Conservation (phyloP, 2,888 invertebrate genomes). For the Drosophila atripex region DNA sequence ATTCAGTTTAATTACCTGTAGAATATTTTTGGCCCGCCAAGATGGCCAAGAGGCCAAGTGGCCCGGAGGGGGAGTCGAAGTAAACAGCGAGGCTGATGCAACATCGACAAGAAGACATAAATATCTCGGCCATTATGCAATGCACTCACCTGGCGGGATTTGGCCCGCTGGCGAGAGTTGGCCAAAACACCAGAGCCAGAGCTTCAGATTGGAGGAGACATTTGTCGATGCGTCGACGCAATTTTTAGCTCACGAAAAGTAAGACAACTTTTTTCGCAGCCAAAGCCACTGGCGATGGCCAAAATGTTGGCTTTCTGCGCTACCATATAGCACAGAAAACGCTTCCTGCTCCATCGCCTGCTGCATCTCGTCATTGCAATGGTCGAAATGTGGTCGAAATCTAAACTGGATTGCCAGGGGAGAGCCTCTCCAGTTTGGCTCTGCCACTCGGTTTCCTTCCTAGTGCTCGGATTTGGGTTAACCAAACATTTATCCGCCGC, state of each 20-base stretch:
- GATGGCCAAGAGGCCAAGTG: conserved; percentile 1
- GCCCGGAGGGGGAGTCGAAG: background rate
- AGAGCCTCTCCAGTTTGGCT: conserved; percentile 22
- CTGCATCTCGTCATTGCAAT: conserved; percentile 21
- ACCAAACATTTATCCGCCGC: conserved; percentile 58
- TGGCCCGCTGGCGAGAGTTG: conserved; percentile 20
- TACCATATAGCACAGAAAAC: conserved; percentile 35
- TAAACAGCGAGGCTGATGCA: conserved; percentile 55
- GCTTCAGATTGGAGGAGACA: conserved; percentile 16
- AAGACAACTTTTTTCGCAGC: conserved; percentile 62
- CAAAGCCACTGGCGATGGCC: conserved; percentile 31
- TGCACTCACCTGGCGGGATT: conserved; percentile 27
- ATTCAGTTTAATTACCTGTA: conserved; percentile 39
- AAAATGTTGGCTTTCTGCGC: conserved; percentile 45
- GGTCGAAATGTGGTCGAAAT: conserved; percentile 64
- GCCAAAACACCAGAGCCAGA: conserved; percentile 17
- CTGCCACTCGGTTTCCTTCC: conserved; percentile 65
- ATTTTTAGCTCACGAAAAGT: conserved; percentile 54
- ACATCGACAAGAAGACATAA: conserved; percentile 48
- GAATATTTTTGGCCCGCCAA: conserved; percentile 45
- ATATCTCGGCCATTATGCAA: conserved; percentile 44
- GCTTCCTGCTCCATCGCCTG: conserved; percentile 65
- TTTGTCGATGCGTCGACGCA: conserved; percentile 60
- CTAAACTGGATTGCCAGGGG: conserved; percentile 69
- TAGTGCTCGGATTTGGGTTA: conserved; percentile 74